A percentile compares a stretch with the other conserved stretches of the same genome.
These are phyloP conservation scores for Drosophila teissieri DNA, from an alignment of 1,140 invertebrate species.

Conservation along the genomic window DNA sequence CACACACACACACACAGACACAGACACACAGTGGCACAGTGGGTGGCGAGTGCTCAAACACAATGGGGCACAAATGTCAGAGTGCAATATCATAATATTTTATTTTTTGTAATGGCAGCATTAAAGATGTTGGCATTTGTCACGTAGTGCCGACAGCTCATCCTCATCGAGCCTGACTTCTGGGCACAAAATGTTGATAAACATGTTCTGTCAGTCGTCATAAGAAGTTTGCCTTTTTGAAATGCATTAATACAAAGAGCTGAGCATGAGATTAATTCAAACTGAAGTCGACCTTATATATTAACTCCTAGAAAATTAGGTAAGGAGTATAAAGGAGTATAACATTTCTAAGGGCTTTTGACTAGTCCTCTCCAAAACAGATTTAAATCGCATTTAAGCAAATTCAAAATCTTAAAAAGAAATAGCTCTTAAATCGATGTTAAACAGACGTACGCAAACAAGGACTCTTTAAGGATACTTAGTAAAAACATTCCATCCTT, in stretches of 20 bases:
- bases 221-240: neutral
- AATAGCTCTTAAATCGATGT: neutral
- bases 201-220: neutral
- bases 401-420: neutral
- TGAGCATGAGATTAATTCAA: neutral
- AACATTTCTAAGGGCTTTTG: too few relatives aligned
- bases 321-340: too few relatives aligned
- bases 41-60: conserved; percentile 11
- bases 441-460: neutral
- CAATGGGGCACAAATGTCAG: conserved; percentile 23
- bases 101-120: conserved; percentile 22
- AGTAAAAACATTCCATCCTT: neutral
- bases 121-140: conserved; percentile 29
- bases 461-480: neutral
- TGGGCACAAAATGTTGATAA: conserved; percentile 22
- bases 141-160: conserved; percentile 23
- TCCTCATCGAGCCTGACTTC: conserved; percentile 15
- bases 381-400: too few relatives aligned
- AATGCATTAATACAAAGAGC: neutral
- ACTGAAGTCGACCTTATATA: too few relatives aligned
- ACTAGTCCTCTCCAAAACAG: too few relatives aligned
- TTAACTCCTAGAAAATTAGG: too few relatives aligned
- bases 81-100: conserved; percentile 16
- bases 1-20: neutral
- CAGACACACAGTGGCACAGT: conserved; percentile 4